These are phyloP conservation scores for Epirrhoe alternata DNA, from an alignment of 2,888 invertebrate genomes.

Conservation along the genomic window DNA sequence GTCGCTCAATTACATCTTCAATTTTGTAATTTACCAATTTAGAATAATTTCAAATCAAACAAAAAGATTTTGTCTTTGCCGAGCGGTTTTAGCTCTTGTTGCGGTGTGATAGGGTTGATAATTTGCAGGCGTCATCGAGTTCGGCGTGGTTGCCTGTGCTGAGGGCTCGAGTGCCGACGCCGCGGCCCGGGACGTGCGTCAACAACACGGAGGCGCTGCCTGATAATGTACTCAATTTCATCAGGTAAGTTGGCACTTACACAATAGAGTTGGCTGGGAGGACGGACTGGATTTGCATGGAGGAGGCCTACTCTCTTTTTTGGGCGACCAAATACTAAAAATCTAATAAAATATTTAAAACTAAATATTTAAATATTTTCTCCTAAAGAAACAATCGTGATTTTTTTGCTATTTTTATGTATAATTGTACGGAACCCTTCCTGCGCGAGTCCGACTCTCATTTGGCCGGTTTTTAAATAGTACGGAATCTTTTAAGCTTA, in stretches of 20 bases:
- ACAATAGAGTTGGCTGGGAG: no score
- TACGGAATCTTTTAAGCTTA: not conserved
- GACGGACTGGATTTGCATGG: no score
- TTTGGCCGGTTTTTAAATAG: no score
- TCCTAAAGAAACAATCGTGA: no score
- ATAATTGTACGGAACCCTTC: no score
- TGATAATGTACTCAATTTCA: slow-evolving; percentile 88
- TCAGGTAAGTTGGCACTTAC: no score
- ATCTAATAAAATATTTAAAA: no score
- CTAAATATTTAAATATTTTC: no score
- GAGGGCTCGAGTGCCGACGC: slow-evolving; percentile 86
- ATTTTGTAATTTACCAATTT: slow-evolving; percentile 8
- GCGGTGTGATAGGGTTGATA: not conserved
- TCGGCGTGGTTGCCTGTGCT: slow-evolving; percentile 89
- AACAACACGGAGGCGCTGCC: slow-evolving; percentile 87
- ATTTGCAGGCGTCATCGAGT: slow-evolving; percentile 84
- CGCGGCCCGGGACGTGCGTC: slow-evolving; percentile 88
- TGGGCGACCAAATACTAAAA: no score
- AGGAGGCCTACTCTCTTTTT: no score
- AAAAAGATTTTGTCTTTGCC: not conserved
- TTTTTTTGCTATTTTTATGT: no score
- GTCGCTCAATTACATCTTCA: slow-evolving; percentile 11
- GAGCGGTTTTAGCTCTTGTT: not conserved
- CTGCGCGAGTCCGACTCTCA: no score
- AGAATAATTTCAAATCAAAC: slow-evolving; percentile 6